These are phyloP conservation scores for Artibeus jamaicensis DNA, from an alignment of 2,797 vertebrate genomes.

Conservation along the genomic window DNA sequence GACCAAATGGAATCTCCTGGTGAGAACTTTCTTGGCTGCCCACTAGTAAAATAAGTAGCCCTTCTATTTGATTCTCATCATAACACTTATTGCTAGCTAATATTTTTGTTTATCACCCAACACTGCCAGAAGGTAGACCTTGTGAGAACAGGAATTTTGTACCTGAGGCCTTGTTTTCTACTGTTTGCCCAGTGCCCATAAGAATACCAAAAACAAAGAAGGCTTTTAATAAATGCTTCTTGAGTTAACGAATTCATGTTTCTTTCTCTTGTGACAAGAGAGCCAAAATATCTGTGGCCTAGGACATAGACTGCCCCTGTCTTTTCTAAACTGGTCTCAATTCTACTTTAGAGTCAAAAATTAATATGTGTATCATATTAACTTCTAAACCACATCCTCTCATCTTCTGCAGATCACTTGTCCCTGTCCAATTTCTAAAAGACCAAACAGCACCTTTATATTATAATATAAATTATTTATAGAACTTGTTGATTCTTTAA, in stretches of 20 bases:
- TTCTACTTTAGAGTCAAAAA: not conserved
- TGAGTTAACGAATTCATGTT: not conserved
- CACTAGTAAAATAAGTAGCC: not conserved
- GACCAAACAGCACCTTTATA: not conserved
- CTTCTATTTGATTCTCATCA: not conserved
- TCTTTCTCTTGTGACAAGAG: not conserved
- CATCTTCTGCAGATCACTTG: not conserved
- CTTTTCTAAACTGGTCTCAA: constrained; percentile 31
- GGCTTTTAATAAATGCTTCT: not conserved
- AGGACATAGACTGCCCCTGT: not conserved
- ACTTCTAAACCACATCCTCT: not conserved
- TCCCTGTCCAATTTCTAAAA: not conserved
- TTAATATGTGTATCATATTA: not conserved
- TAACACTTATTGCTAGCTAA: not conserved
- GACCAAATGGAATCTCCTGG: not conserved
- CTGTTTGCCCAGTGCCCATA: not conserved
- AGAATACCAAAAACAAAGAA: not conserved
- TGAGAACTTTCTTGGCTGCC: not conserved
- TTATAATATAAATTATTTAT: constrained; percentile 12
- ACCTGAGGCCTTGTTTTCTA: not conserved
- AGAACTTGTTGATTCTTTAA: not conserved
- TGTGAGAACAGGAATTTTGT: not conserved
- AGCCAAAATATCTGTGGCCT: not conserved
- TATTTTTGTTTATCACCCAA: not conserved
- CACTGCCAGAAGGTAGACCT: not conserved